These are phyloP conservation scores for Stomorhina lunata DNA, from an alignment of 2,888 invertebrate species.

Conservation along the genomic window DNA sequence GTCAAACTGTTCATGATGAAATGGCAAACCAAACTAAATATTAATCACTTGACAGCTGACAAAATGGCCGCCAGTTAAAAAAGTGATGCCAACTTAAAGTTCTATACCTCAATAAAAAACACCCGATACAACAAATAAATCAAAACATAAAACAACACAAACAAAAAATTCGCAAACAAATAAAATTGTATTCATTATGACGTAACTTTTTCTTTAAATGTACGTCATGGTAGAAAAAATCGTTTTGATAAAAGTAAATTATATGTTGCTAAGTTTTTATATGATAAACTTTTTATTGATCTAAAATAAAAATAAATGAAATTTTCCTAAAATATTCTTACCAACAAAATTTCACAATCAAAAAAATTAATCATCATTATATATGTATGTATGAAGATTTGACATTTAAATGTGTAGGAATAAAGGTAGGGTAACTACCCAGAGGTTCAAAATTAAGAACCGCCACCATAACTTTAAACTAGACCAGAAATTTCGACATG, in stretches of 20 bases:
- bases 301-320: neutral
- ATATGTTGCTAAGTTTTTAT: neutral
- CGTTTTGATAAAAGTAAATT: neutral
- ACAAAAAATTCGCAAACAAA: neutral
- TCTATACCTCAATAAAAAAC: no score
- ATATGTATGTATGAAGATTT: neutral
- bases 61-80: no score
- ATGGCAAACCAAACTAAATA: no score
- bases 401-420: no score
- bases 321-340: neutral
- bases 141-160: neutral
- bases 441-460: no score
- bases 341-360: neutral
- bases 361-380: neutral
- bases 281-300: neutral
- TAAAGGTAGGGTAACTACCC: no score
- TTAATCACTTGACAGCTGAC: no score
- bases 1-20: no score
- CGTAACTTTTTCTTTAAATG: conserved; percentile 39
- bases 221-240: no score
- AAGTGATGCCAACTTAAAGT: no score
- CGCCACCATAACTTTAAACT: no score
- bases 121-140: conserved; percentile 11
- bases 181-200: conserved; percentile 18
- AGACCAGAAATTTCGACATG: no score